phyloP scores from a whole-genome alignment of 2,888 invertebrate species.

The Standfussiana lucernea region DNA sequence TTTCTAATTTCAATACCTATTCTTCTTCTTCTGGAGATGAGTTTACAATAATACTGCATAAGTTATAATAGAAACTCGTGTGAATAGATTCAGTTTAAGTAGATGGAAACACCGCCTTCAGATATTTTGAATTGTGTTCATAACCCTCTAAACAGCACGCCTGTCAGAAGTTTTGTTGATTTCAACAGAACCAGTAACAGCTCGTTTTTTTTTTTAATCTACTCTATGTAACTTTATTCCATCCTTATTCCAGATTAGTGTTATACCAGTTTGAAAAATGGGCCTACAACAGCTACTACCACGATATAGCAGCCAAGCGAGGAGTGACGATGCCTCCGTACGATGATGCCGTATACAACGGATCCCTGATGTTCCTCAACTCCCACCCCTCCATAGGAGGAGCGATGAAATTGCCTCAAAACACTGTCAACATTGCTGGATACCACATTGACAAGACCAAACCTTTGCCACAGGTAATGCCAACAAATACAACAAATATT shows the following conservation, averaged over 20 bases:
- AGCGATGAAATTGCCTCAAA: constrained; percentile 75
- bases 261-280: constrained; percentile 71
- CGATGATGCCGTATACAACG: constrained; percentile 75
- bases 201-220: not conserved
- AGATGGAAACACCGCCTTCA: not conserved
- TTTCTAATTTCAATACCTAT: not conserved
- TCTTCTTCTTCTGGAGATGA: not conserved
- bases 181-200: not conserved
- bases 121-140: not conserved
- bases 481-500: no score
- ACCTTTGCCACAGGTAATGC: constrained; percentile 77
- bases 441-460: constrained; percentile 80
- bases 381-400: constrained; percentile 78
- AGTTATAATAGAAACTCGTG: no score
- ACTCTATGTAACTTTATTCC: not conserved
- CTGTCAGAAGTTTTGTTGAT: not conserved
- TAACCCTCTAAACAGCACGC: not conserved
- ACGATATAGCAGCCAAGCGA: constrained; percentile 73
- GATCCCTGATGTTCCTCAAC: constrained; percentile 75
- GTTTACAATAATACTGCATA: not conserved
- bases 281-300: constrained; percentile 71
- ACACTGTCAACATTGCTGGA: constrained; percentile 79
- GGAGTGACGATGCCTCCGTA: constrained; percentile 76
- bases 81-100: not conserved
- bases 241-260: constrained; percentile 70